phyloP scores from a whole-genome alignment of 2,888 invertebrate genomes.

The Caprella mutica region DNA sequence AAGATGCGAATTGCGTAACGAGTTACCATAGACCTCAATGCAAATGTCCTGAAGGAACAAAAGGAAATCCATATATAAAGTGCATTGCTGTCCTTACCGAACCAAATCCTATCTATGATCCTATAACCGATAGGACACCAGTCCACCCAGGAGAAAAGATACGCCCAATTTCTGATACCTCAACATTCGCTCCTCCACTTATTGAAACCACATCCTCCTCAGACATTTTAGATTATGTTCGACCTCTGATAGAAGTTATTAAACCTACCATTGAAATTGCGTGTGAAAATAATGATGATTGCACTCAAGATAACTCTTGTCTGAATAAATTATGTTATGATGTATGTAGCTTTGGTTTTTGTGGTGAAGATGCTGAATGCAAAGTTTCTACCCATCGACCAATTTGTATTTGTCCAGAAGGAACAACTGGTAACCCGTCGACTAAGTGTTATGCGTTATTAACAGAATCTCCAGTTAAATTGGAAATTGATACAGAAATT shows the following conservation, averaged over 20 bases:
- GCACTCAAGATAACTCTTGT: constrained; percentile 63
- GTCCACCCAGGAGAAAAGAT: not conserved
- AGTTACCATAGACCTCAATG: constrained; percentile 49
- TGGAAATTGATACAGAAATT: too few relatives aligned
- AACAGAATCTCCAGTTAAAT: not conserved
- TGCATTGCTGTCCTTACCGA: constrained; percentile 20
- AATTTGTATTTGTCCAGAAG: constrained; percentile 60
- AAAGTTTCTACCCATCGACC: constrained; percentile 67
- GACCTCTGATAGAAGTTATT: not conserved
- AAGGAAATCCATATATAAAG: constrained; percentile 18
- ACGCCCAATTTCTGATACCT: too few relatives aligned
- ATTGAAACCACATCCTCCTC: too few relatives aligned
- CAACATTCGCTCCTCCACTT: too few relatives aligned
- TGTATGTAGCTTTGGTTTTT: constrained; percentile 53
- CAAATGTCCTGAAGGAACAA: constrained; percentile 25
- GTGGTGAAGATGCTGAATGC: constrained; percentile 68
- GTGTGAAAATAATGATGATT: constrained; percentile 45
- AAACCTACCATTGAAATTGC: too few relatives aligned
- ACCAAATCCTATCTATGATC: not conserved
- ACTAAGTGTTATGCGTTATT: not conserved
- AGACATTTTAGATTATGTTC: too few relatives aligned
- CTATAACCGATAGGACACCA: not conserved
- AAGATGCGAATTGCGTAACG: constrained; percentile 55
- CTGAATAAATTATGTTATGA: constrained; percentile 59
- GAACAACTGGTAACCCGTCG: constrained; percentile 58